Percentiles rank a stretch among this genome's conserved stretches.
Conservation (phyloP, 2,113 vertebrate species). For the Cercocebus atys region DNA sequence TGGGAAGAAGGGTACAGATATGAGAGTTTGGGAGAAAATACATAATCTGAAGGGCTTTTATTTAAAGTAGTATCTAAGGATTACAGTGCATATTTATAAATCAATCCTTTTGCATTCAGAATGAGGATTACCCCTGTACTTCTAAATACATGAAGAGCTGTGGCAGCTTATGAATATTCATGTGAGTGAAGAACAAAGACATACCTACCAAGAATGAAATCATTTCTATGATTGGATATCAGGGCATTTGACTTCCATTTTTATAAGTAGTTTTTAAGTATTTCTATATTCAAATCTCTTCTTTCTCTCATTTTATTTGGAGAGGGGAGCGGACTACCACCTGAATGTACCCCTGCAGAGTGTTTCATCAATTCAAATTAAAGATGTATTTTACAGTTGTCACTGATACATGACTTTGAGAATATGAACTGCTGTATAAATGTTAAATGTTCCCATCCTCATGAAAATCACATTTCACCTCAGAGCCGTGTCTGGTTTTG, state of each 20-base stretch:
- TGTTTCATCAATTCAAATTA: conserved; percentile 67
- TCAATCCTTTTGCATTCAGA: not conserved
- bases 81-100: conserved; percentile 27
- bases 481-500: conserved; percentile 51
- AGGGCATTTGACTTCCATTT: conserved; percentile 10
- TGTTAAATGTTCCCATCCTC: conserved; percentile 68
- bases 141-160: not conserved
- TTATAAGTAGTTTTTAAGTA: not conserved
- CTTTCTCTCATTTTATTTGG: not conserved
- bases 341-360: not conserved
- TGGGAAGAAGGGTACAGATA: not conserved
- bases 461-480: conserved; percentile 73
- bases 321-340: not conserved
- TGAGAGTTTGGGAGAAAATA: not conserved
- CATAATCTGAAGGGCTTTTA: not conserved
- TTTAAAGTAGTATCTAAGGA: not conserved
- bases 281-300: not conserved
- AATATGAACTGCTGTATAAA: conserved; percentile 62
- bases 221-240: not conserved
- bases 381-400: conserved; percentile 61
- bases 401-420: conserved; percentile 61
- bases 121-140: conserved; percentile 28
- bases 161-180: conserved; percentile 16
- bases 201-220: conserved; percentile 41
- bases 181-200: conserved; percentile 36